phyloP scores from a whole-genome alignment of 2,888 invertebrate genomes.

The Cremastinae sp. region DNA sequence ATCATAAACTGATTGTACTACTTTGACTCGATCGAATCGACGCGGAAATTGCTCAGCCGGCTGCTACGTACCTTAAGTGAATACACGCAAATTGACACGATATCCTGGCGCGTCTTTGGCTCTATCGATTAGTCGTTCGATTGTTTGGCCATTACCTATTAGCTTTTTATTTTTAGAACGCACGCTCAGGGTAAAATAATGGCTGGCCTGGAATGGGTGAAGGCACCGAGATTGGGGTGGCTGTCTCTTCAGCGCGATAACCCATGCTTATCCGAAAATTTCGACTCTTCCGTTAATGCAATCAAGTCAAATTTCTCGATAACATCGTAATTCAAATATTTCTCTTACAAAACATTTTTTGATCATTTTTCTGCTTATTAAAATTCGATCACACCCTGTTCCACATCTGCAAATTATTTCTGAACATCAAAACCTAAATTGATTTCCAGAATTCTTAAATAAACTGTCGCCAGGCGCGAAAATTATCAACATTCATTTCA shows the following conservation, averaged over 20 bases:
- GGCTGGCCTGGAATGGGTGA: neutral
- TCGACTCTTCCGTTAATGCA: constrained; percentile 45
- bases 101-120: constrained; percentile 48
- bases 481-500: too few relatives aligned
- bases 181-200: constrained; percentile 40
- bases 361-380: too few relatives aligned
- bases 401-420: too few relatives aligned
- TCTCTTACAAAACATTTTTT: too few relatives aligned
- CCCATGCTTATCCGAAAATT: constrained; percentile 68
- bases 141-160: constrained; percentile 70
- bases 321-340: too few relatives aligned
- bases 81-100: neutral
- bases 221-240: constrained; percentile 29
- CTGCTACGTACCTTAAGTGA: constrained; percentile 12
- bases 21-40: constrained; percentile 4
- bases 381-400: too few relatives aligned
- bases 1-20: constrained; percentile 15
- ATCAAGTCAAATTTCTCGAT: too few relatives aligned
- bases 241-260: constrained; percentile 66
- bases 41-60: neutral
- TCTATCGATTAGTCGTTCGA: constrained; percentile 75
- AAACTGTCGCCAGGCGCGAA: too few relatives aligned
- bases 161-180: constrained; percentile 72
- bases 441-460: too few relatives aligned
- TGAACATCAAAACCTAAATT: too few relatives aligned